These are phyloP conservation scores for Calameuta idolon DNA, from an alignment of 2,888 invertebrate species.

Conservation along the genomic window DNA sequence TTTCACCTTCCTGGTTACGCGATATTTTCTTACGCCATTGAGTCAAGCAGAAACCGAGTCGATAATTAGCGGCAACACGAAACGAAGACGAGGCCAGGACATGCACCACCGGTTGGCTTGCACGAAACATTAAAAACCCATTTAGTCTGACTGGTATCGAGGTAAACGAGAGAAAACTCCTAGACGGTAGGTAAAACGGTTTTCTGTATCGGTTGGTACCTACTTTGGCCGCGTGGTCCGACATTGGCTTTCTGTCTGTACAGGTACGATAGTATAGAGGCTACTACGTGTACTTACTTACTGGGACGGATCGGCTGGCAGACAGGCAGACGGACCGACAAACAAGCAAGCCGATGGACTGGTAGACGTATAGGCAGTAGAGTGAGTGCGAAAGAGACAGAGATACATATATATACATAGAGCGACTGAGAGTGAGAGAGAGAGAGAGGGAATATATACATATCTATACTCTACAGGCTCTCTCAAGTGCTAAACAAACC, in stretches of 20 bases:
- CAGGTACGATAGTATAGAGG: background rate
- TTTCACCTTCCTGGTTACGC: background rate
- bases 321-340: background rate
- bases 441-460: background rate
- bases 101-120: slow-evolving; percentile 4
- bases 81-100: background rate
- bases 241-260: background rate
- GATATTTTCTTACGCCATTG: background rate
- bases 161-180: background rate
- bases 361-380: background rate
- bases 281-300: background rate
- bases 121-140: slow-evolving; percentile 31
- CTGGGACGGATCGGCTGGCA: background rate
- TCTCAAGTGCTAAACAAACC: background rate
- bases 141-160: slow-evolving; percentile 20
- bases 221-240: background rate
- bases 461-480: background rate
- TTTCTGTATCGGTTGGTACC: background rate
- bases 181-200: background rate
- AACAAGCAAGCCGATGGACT: background rate
- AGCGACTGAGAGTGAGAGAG: no score
- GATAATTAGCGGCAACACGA: slow-evolving; percentile 24
- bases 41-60: background rate
- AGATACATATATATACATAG: background rate
- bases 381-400: background rate